Evolutionary conservation across 2,797 vertebrate genomes (phyloP).

Genomic region (Hirundo rustica): DNA sequence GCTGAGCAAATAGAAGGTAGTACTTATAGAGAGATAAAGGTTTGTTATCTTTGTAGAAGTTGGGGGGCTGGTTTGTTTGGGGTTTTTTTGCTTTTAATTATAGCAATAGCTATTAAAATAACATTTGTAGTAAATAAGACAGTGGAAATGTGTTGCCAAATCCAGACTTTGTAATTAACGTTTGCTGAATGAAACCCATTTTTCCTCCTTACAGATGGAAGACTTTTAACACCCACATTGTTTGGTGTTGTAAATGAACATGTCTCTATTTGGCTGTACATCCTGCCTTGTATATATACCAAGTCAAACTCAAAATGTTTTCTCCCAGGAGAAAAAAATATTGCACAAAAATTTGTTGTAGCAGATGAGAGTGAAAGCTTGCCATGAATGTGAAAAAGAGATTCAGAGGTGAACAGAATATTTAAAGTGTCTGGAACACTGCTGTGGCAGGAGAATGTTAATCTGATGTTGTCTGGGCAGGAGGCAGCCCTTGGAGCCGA

Average conservation of each 20-base stretch:
- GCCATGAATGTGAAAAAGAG: conserved; percentile 7
- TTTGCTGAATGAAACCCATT: background rate
- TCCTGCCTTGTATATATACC: conserved; percentile 8
- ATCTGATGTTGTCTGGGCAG: conserved; percentile 47
- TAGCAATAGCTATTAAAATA: background rate
- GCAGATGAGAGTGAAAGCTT: conserved; percentile 7
- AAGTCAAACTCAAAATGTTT: background rate
- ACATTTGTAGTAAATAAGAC: background rate
- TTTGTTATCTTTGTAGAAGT: background rate
- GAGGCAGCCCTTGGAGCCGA: conserved; percentile 28
- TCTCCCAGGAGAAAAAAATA: background rate
- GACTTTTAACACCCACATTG: background rate
- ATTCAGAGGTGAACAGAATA: background rate
- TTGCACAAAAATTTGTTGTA: background rate
- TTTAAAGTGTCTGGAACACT: conserved; percentile 41
- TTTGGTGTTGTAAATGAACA: background rate
- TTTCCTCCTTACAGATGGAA: background rate
- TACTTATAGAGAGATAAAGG: background rate
- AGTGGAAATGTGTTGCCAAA: background rate
- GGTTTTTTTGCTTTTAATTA: background rate
- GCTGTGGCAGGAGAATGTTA: conserved; percentile 45
- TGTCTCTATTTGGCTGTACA: background rate
- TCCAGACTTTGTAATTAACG: background rate
- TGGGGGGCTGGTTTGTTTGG: background rate
- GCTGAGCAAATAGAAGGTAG: background rate